These are phyloP conservation scores for Etheostoma spectabile DNA, from an alignment of 2,113 vertebrate genomes.

Conservation along the genomic window DNA sequence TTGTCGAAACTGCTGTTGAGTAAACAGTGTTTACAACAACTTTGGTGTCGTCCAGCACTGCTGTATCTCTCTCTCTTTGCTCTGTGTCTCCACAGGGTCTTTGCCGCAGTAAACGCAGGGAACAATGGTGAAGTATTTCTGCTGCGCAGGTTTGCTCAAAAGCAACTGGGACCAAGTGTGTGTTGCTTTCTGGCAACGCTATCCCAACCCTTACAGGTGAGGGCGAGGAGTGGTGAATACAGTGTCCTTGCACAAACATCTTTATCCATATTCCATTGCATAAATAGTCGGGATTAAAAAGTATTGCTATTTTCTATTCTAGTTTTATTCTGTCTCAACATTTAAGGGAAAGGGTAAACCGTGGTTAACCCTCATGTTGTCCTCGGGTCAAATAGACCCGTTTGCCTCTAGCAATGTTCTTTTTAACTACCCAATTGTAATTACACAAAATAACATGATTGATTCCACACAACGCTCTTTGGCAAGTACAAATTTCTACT, in stretches of 20 bases:
- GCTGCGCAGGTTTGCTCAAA: constrained; percentile 89
- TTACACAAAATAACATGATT: too few relatives aligned
- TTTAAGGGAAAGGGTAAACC: not conserved
- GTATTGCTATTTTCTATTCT: too few relatives aligned
- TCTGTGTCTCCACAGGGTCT: constrained; percentile 43
- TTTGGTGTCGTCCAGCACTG: not conserved
- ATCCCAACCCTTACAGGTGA: constrained; percentile 97
- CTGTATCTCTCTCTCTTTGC: not conserved
- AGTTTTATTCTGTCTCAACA: too few relatives aligned
- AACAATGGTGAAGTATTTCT: constrained; percentile 95
- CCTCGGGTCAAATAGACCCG: too few relatives aligned
- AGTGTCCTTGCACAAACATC: not conserved
- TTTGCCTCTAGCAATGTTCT: too few relatives aligned
- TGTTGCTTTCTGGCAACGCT: constrained; percentile 94
- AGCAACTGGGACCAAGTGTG: constrained; percentile 98
- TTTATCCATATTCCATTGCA: not conserved
- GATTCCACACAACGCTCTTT: too few relatives aligned
- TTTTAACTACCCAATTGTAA: too few relatives aligned
- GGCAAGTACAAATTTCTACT: too few relatives aligned
- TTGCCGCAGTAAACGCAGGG: constrained; percentile 51
- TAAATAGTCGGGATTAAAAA: too few relatives aligned
- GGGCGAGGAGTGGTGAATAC: not conserved
- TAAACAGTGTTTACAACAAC: not conserved
- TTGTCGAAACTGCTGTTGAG: not conserved
- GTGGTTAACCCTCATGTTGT: not conserved